phyloP scores from a whole-genome alignment of 2,113 vertebrate genomes.

The Caranx melampygus region DNA sequence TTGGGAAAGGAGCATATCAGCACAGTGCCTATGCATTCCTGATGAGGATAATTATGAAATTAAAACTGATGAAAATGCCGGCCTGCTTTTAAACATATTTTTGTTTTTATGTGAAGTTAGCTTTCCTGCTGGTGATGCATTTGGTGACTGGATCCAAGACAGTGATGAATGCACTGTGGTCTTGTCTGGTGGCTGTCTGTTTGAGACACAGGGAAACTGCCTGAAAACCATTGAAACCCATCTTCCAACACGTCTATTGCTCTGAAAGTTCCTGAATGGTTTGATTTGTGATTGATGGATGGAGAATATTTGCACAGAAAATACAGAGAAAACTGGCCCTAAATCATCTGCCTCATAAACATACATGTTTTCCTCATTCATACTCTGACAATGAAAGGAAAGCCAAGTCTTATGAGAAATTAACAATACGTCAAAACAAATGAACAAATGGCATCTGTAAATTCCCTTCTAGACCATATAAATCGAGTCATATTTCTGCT shows the following conservation, averaged over 20 bases:
- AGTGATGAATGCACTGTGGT: conserved; percentile 46
- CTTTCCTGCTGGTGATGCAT: conserved; percentile 4
- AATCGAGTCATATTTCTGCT: conserved; percentile 40
- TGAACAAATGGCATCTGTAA: background rate
- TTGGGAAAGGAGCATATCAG: conserved; percentile 44
- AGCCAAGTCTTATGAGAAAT: background rate
- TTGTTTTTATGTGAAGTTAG: conserved; percentile 40
- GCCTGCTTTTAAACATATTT: conserved; percentile 31
- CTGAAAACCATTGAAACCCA: conserved; percentile 33
- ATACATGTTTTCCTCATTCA: conserved; percentile 21
- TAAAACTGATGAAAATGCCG: conserved; percentile 55
- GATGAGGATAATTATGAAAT: conserved; percentile 62
- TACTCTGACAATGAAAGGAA: background rate
- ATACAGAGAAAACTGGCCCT: background rate
- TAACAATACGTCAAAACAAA: background rate
- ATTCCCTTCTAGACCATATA: background rate
- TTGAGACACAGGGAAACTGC: conserved; percentile 35
- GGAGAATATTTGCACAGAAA: background rate
- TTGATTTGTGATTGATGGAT: conserved; percentile 23
- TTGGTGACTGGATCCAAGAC: conserved; percentile 28
- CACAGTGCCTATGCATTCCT: conserved; percentile 26
- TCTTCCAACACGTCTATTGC: conserved; percentile 13
- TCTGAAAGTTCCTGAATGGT: conserved; percentile 31
- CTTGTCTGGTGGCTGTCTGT: conserved; percentile 53
- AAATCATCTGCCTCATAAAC: background rate